Base-by-base conservation (phyloP, 92 coral and sea anemone genomes). In the Epizoanthus scotinus region DNA sequence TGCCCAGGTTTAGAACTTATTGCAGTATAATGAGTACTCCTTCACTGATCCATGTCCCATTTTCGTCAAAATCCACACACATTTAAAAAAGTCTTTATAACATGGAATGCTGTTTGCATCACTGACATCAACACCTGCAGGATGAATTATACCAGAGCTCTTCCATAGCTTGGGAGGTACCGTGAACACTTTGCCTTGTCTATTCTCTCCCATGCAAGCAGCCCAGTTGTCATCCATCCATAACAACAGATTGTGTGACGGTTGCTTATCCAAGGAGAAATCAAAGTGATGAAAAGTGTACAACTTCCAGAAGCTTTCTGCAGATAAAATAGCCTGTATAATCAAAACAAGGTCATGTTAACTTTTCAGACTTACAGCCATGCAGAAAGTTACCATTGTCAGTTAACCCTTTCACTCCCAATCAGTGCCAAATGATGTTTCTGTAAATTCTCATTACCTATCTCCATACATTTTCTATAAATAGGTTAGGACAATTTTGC, bases 31-130 rank as follows among this genome's bases (percentile, higher is more conserved):
- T 21, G 24, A 52, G 19, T 58, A 34, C 4, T 75, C 81, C 36
- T 13, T 67, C 36, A 75, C 68, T 5, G 81, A 75, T 15, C 69
- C 69, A 59, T 75, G 81, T 3, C 81, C 56, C 81, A 75, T 75
- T 58, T 75, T 75, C 27, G 38, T 75, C 68, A 75, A 60, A 49
- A 20, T 59, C 54, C 22, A 9, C 31, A 75, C 68, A 58, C 81
- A 75, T 24, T 60, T 75, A 27, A 38, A 31, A 24, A 75, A 75
- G 68, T 75, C 67, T 22, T 75, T 75, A 50, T 75, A 75, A 36
- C 81, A 75, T 12, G 36, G 81, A 60, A 75, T 42, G 21, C 68
- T 40, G 68, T 60, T 57, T 34, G 81, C 36, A 57, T 60, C 26
- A 34, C 59, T 12, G 63, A 75, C 36, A 57, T 59, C 40, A 60